Evolutionary conservation across 2,888 invertebrate genomes (phyloP).

Genomic region (Tipula unca): DNA sequence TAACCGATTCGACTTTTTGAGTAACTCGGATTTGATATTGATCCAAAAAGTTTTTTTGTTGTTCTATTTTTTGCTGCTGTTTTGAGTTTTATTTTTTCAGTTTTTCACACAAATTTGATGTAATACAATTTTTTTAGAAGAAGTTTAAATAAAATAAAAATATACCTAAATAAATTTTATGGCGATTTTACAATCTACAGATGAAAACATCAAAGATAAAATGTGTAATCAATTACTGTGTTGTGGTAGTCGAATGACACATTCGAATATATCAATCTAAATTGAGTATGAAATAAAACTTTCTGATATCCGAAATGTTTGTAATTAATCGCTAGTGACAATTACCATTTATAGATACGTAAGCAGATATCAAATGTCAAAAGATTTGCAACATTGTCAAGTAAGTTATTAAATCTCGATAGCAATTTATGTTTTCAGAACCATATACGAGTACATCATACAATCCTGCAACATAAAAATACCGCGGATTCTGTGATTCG

Average conservation of each 20-base stretch:
- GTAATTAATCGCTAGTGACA: no score
- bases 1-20: slow-evolving; percentile 8
- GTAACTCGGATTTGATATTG: slow-evolving; percentile 2
- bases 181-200: background rate
- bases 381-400: no score
- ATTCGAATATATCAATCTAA: background rate
- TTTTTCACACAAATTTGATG: background rate
- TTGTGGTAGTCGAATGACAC: background rate
- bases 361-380: no score
- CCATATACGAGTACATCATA: no score
- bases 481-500: no score
- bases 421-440: no score
- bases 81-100: background rate
- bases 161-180: background rate
- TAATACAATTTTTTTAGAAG: background rate
- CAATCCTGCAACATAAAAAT: no score
- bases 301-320: no score
- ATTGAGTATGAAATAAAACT: background rate
- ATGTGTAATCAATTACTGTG: background rate
- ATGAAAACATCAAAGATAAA: background rate
- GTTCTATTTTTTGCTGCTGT: background rate
- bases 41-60: background rate
- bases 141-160: background rate
- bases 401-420: no score
- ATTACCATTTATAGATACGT: no score